Evolutionary conservation across 2,888 invertebrate species (phyloP).

Genomic region (Thymelicus sylvestris): DNA sequence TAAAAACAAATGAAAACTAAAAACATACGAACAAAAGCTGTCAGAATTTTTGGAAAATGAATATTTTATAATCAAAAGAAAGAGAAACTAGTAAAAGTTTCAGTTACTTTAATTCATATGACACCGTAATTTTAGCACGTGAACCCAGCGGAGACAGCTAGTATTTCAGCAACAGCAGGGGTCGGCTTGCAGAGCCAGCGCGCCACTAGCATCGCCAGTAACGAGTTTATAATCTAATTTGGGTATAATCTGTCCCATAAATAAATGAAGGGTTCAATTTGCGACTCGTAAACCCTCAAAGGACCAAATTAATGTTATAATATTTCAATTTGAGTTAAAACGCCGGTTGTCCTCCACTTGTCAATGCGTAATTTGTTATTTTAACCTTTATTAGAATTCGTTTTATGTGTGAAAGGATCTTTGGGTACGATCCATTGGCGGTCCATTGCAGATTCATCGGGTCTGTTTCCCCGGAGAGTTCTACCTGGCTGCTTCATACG

Average conservation of each 20-base stretch:
- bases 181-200: conserved; percentile 19
- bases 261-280: conserved; percentile 35
- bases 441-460: no score
- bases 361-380: conserved; percentile 9
- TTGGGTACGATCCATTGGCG: no score
- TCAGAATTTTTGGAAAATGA: no score
- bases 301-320: conserved; percentile 34
- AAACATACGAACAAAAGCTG: no score
- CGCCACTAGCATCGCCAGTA: conserved; percentile 35
- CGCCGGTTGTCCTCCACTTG: conserved; percentile 13
- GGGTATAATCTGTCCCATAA: conserved; percentile 39
- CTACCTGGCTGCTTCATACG: no score
- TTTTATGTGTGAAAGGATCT: no score
- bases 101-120: no score
- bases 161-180: conserved; percentile 7
- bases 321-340: conserved; percentile 32
- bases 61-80: no score
- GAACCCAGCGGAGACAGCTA: background rate
- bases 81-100: no score
- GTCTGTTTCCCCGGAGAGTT: no score
- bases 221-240: conserved; percentile 49
- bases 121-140: no score
- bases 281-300: conserved; percentile 35
- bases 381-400: background rate
- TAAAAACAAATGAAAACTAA: no score